Evolutionary conservation across 1,140 invertebrate genomes (phyloP), one percentile per base, ranked within the genome.

Genomic region (Lysiphlebus fabarum): DNA sequence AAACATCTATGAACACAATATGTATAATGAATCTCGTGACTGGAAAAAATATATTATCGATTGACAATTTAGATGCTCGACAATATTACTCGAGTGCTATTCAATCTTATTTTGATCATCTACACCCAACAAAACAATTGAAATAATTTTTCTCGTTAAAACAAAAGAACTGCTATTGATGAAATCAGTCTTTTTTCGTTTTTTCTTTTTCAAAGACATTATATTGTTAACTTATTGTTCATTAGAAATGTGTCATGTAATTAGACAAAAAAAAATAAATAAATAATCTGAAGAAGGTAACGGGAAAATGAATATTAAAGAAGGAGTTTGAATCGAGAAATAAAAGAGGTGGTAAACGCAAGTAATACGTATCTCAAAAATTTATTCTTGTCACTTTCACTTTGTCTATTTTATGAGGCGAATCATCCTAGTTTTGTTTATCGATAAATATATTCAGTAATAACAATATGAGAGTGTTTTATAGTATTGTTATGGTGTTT

Each of bases 331-430:
- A 17, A 49, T 17, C 47, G 38, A 47, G 44, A 41, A 58, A 48
- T 42, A 7, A 47, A 26, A 26, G 40, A n/a, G 26, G 38, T 43
- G 43, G 47, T 50, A 47, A 34, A 40, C 40, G 4, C 11, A 58
- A 9, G 38, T 14, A 41, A 14, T 42, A n/a, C 42, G 33, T 10
- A 12, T 17, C 14, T 62, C 57, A 61, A 60, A 62, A 65, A 65
- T 61, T 56, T 37, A 62, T 66, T 59, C 59, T 66, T 59, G 54
- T 64, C 62, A 64, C 65, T 66, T 66, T 66, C 65, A 66, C 65
- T 66, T 61, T 41, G 47, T 54, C 53, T 48, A 64, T 64, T 60
- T 58, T 47, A 49, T 45, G 34, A 51, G 49, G 34, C 48, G 59
- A 55, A 59, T 41, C 53, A 48, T 57, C 41, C 17, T 41, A 45